A percentile compares a stretch with the other conserved stretches of the same genome.
phyloP scores from a whole-genome alignment of 2,797 vertebrate species.

The Zalophus californianus region DNA sequence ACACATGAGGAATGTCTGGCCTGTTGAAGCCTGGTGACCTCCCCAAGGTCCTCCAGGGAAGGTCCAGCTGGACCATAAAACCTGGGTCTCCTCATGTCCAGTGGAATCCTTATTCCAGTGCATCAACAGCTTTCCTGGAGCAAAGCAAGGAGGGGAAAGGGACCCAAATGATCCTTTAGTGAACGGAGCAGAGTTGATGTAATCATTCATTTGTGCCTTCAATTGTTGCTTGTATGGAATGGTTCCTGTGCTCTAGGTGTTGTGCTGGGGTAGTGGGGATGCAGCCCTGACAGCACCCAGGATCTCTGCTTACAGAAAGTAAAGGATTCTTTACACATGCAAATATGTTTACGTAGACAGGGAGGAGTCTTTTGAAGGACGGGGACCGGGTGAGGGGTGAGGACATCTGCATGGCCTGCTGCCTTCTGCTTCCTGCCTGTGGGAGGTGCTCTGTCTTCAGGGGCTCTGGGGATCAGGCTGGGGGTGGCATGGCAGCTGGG shows the following conservation, averaged over 20 bases:
- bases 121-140: neutral
- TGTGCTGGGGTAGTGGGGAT: neutral
- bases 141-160: neutral
- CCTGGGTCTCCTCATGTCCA: neutral
- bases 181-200: neutral
- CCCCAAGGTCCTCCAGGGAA: neutral
- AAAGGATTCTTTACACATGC: neutral
- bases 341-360: neutral
- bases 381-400: no score
- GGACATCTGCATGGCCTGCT: no score
- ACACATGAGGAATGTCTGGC: neutral
- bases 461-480: neutral
- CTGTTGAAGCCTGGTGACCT: neutral
- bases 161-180: neutral
- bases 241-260: neutral
- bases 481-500: neutral
- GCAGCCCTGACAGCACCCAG: fast-evolving
- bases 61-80: neutral
- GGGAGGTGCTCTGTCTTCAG: neutral
- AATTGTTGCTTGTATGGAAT: neutral
- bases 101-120: neutral
- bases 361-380: neutral
- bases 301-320: neutral
- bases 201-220: neutral
- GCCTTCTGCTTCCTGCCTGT: neutral